phyloP scores from a whole-genome alignment of 2,113 vertebrate species.

The Callaeas wilsoni region DNA sequence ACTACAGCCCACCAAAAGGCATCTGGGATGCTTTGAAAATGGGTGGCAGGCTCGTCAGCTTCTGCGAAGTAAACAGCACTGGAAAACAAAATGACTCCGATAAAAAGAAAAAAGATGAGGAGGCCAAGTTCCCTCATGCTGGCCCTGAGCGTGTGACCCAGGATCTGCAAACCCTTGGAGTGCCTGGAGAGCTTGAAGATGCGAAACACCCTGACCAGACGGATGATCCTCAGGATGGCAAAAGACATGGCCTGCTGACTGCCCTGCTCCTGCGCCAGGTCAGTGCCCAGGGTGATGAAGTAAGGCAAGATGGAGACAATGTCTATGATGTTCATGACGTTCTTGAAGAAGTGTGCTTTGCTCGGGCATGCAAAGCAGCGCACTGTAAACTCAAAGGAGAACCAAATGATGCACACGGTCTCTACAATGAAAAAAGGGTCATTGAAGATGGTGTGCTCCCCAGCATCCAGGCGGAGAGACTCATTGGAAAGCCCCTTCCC shows the following conservation, averaged over 20 bases:
- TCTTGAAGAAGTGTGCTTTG: slow-evolving; percentile 93
- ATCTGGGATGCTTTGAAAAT: slow-evolving; percentile 98
- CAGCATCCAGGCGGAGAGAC: slow-evolving; percentile 68
- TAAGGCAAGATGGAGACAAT: slow-evolving; percentile 99
- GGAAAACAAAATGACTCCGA: slow-evolving; percentile 97
- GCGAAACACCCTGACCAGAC: slow-evolving; percentile 94
- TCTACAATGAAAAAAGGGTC: slow-evolving; percentile 99
- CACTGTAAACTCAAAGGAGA: slow-evolving; percentile 96
- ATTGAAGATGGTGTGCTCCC: slow-evolving; percentile 90
- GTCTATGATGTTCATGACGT: slow-evolving; percentile 99
- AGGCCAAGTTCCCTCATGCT: slow-evolving; percentile 97
- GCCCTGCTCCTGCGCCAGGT: slow-evolving; percentile 86
- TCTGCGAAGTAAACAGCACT: slow-evolving; percentile 98
- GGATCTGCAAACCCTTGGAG: slow-evolving; percentile 97
- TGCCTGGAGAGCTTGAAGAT: slow-evolving; percentile 98
- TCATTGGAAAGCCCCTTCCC: slow-evolving; percentile 72
- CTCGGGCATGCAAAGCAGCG: slow-evolving; percentile 96
- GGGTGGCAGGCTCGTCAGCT: slow-evolving; percentile 91
- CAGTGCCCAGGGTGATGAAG: slow-evolving; percentile 97
- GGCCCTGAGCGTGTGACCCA: slow-evolving; percentile 94
- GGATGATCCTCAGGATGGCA: slow-evolving; percentile 95
- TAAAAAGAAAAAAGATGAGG: slow-evolving; percentile 98
- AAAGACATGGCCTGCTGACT: slow-evolving; percentile 97
- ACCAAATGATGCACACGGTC: slow-evolving; percentile 98
- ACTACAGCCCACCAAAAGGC: slow-evolving; percentile 99